Conservation (phyloP, 2,113 vertebrate species). For the Perognathus longimembris region DNA sequence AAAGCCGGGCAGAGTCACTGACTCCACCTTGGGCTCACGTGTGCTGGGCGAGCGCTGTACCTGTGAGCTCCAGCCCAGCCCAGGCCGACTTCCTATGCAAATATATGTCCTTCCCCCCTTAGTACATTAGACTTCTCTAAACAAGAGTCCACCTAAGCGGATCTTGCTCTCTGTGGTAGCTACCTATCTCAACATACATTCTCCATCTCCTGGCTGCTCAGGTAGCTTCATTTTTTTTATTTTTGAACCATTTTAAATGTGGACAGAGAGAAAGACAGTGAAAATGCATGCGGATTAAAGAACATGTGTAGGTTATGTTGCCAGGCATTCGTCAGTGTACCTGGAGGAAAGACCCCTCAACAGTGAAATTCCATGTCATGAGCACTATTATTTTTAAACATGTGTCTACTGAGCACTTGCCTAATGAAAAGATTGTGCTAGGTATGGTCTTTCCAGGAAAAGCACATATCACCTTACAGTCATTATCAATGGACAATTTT, state of each 20-base stretch:
- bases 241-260: neutral
- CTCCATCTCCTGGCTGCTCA: neutral
- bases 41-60: neutral
- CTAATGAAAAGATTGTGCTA: neutral
- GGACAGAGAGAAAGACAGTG: neutral
- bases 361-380: neutral
- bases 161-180: neutral
- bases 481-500: neutral
- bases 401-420: neutral
- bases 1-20: neutral
- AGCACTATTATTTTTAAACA: neutral
- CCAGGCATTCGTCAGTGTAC: neutral
- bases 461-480: neutral
- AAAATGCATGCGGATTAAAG: neutral
- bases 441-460: neutral
- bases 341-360: conserved; percentile 27
- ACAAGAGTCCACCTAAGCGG: neutral
- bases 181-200: neutral
- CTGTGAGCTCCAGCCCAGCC: neutral
- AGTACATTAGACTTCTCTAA: neutral
- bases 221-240: neutral
- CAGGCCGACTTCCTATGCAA: neutral
- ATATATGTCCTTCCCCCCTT: neutral
- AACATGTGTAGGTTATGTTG: neutral
- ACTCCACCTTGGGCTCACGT: neutral